A percentile compares a stretch with the other conserved stretches of the same genome.
phyloP scores from a whole-genome alignment of 2,888 invertebrate genomes.

The Hetaerina titia region DNA sequence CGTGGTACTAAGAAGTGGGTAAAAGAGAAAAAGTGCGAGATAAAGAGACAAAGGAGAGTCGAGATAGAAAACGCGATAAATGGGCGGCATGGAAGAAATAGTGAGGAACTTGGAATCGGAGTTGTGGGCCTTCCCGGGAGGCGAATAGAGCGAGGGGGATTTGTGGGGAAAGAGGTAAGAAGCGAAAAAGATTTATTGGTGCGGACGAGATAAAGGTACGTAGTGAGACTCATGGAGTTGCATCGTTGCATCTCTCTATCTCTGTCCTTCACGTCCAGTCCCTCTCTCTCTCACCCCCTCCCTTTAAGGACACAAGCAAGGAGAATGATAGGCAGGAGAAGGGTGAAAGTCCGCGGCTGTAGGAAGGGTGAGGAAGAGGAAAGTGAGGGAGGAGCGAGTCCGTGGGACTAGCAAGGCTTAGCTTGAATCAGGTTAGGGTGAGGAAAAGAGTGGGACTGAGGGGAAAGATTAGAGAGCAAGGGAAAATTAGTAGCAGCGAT shows the following conservation, averaged over 20 bases:
- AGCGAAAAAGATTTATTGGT: neutral
- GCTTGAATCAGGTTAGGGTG: neutral
- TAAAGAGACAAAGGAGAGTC: too few relatives aligned
- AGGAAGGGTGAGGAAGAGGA: neutral
- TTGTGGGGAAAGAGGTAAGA: neutral
- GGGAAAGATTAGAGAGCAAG: neutral
- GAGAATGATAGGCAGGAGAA: neutral
- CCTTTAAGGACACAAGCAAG: neutral
- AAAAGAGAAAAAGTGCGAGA: too few relatives aligned
- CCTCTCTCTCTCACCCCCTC: neutral
- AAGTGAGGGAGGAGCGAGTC: neutral
- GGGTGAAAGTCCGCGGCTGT: too few relatives aligned
- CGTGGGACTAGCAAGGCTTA: neutral
- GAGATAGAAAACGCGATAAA: neutral
- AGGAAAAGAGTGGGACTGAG: neutral
- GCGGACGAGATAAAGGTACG: neutral
- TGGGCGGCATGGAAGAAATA: neutral
- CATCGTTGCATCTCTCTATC: neutral
- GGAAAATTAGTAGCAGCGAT: neutral
- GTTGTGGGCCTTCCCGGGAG: neutral
- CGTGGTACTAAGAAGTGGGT: too few relatives aligned
- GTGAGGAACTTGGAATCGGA: conserved; percentile 6
- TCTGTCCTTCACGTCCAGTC: neutral
- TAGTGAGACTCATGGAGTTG: neutral
- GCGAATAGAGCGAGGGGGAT: neutral